Evolutionary conservation across 2,888 invertebrate genomes (phyloP).

Genomic region (Sminthurinus aureus): DNA sequence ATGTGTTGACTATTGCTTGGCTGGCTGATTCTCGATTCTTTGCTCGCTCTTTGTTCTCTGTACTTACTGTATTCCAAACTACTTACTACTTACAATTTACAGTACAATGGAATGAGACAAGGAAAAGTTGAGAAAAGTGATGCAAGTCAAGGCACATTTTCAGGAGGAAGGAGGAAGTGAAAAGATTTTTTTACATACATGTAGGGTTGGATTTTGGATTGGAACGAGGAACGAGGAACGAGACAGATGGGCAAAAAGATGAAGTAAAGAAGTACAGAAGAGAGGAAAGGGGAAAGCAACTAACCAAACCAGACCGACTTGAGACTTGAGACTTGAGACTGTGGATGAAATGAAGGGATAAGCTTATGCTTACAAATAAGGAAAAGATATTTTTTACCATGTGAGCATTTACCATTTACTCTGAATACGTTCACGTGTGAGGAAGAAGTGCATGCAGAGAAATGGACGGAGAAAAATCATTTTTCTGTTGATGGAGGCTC

Average conservation of each 20-base stretch:
- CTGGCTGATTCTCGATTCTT: no score
- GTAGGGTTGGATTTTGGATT: no score
- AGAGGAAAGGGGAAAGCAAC: slow-evolving; percentile 26
- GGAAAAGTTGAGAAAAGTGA: slow-evolving; percentile 2
- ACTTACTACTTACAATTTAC: not conserved
- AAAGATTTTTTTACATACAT: slow-evolving; percentile 18
- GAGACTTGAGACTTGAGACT: no score
- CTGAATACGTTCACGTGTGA: not conserved
- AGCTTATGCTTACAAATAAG: slow-evolving; percentile 40
- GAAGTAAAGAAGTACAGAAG: slow-evolving; percentile 30
- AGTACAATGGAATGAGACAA: not conserved
- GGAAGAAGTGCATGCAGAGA: not conserved
- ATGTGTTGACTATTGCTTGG: no score
- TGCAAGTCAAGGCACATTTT: slow-evolving; percentile 8
- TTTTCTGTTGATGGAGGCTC: slow-evolving; percentile 30
- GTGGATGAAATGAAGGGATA: slow-evolving; percentile 17
- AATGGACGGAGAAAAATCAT: slow-evolving; percentile 13
- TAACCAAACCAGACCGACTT: no score
- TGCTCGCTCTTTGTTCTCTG: no score
- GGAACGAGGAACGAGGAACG: no score
- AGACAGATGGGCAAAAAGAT: slow-evolving; percentile 36
- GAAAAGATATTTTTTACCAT: slow-evolving; percentile 9
- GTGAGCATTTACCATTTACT: not conserved
- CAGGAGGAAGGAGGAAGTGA: not conserved
- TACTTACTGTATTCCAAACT: no score